These are phyloP conservation scores for Bicyclus anynana DNA, from an alignment of 1,140 invertebrate species.

Conservation along the genomic window DNA sequence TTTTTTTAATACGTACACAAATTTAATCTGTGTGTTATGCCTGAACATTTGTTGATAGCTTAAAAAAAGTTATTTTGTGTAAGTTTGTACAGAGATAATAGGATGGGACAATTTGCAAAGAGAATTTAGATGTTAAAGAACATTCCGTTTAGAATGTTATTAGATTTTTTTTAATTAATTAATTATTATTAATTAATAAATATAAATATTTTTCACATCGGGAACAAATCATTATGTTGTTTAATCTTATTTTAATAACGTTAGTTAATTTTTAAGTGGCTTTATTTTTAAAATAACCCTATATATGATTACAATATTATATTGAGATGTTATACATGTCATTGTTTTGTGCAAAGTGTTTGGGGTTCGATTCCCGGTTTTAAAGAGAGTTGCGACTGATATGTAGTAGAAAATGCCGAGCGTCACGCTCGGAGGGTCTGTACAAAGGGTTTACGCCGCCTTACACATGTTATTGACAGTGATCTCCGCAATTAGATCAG, in stretches of 20 bases:
- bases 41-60: constrained; percentile 67
- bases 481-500: constrained; percentile 38
- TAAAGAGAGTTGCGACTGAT: constrained; percentile 73
- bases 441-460: constrained; percentile 73
- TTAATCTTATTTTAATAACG: constrained; percentile 76
- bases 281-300: constrained; percentile 71
- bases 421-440: constrained; percentile 49
- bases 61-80: constrained; percentile 72
- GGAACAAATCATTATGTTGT: constrained; percentile 77
- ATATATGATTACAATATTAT: constrained; percentile 70
- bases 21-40: constrained; percentile 52
- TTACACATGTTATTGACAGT: constrained; percentile 67
- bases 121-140: constrained; percentile 74
- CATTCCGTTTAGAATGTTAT: constrained; percentile 77
- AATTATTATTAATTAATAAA: constrained; percentile 57
- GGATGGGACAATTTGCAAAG: constrained; percentile 77
- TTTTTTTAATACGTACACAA: constrained; percentile 60
- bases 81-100: constrained; percentile 75
- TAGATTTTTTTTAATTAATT: constrained; percentile 63
- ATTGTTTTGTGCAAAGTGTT: constrained; percentile 73
- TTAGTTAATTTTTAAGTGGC: constrained; percentile 75
- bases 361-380: constrained; percentile 58
- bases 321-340: constrained; percentile 74
- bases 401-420: constrained; percentile 64
- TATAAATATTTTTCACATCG: constrained; percentile 74